A percentile compares a stretch with the other conserved stretches of the same genome.
Conservation (phyloP, 2,888 invertebrate genomes). For the Horisme vitalbata region DNA sequence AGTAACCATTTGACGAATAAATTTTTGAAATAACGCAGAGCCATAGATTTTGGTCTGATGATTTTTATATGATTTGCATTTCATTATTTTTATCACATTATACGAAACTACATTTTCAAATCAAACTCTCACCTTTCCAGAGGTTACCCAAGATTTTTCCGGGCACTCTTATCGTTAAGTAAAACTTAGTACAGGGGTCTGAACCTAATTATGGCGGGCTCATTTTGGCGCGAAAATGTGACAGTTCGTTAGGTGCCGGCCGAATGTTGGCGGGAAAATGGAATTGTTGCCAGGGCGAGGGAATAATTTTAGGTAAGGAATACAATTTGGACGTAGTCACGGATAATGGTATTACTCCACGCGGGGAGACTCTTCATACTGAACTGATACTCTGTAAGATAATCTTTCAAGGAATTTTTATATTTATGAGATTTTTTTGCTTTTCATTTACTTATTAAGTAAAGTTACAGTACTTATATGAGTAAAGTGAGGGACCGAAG, state of each 20-base stretch:
- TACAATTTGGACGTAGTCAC: constrained; percentile 32
- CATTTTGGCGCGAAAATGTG: constrained; percentile 69
- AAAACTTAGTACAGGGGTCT: constrained; percentile 40
- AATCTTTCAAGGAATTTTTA: too few relatives aligned
- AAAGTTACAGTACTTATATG: too few relatives aligned
- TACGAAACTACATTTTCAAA: not conserved
- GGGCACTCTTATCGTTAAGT: constrained; percentile 31
- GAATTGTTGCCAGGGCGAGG: constrained; percentile 38
- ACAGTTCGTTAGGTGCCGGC: constrained; percentile 68
- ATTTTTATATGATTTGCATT: too few relatives aligned
- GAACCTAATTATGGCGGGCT: constrained; percentile 62
- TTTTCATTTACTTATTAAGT: too few relatives aligned
- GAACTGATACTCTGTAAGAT: too few relatives aligned
- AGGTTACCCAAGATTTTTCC: constrained; percentile 4
- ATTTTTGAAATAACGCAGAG: too few relatives aligned
- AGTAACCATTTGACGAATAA: too few relatives aligned
- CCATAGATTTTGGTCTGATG: too few relatives aligned
- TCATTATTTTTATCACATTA: too few relatives aligned
- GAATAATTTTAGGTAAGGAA: constrained; percentile 29
- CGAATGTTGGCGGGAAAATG: constrained; percentile 49
- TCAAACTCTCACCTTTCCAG: not conserved
- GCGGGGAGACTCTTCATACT: not conserved
- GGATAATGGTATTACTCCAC: constrained; percentile 31
- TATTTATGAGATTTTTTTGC: too few relatives aligned
- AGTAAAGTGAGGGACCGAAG: too few relatives aligned